Evolutionary conservation across 2,888 invertebrate species (phyloP), one percentile per base, ranked within the genome.

Genomic region (Chironomus riparius): DNA sequence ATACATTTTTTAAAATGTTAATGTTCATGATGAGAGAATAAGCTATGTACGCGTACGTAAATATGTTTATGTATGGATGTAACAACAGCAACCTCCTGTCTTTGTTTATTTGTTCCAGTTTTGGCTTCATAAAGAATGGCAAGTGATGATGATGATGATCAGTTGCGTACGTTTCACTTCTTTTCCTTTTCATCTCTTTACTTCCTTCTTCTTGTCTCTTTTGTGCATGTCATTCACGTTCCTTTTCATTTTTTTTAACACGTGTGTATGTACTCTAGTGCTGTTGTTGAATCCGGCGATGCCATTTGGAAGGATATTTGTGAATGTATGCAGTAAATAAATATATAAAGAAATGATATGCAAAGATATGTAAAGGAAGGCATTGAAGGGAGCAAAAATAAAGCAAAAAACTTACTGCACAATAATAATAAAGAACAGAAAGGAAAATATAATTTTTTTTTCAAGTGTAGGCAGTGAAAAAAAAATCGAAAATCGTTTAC

Each of bases 401-500:
- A 12, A 7, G 65, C 10, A 24, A 13, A 12, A 22, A 22, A 13
- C 24, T 65, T 21, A 24, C 22, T 65, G 21, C 65, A 24, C 15
- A 38, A 56, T 56, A 56, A 56, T 56, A 38, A 38, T 38, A 56
- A 56, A 56, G 18, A 18, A 56, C 18, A 5, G 3, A 56, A 65
- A 22, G 38, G 10, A 38, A 10, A 38, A 5, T 28, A 5, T 28
- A 24, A 3, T 28, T 28, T 28, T 10, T 38, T 38, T 38, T 38
- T 38, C 38, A 38, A 38, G 38, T 38, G 38, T 38, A 38, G 38
- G 38, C 38, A 38, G 28, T n/a, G 5, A 62, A 2, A n/a, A 65
- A 65, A 65, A 65, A 65, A 65, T 65, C 65, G 65, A 65, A 65
- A 65, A 65, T 65, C 65, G 65, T 65, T 65, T 65, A 65, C 65